Base-by-base conservation (phyloP, 30 jellyfish, hydroid and myxozoan genomes). In the Pelagia noctiluca region DNA sequence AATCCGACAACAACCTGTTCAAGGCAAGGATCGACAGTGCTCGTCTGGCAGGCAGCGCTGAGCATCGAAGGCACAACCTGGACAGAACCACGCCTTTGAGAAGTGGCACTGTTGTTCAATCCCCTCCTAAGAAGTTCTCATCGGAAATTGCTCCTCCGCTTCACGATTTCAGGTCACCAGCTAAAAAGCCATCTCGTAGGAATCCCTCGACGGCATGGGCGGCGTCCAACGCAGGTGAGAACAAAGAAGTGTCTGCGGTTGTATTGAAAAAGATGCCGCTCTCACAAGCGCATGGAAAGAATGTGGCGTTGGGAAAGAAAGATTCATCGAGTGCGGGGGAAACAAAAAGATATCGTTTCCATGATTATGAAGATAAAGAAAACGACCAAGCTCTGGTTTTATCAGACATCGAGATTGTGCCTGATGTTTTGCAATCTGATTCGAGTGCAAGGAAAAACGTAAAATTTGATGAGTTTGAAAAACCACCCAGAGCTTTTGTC, bases 11-110 rank as follows among this genome's bases (percentile, higher is more conserved):
- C 36, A 57, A 60, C 38, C 48, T 82, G 13, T 35, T 82, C 25
- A 82, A 82, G 54, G 92, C 86, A 1, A 48, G 96, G 10, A 26
- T 86, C 1, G 79, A 76, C 53, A 86, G 86, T 8, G 85, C 96
- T 2, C 90, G 96, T 35, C 69, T 86, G 18, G 60, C 37, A 22
- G 35, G 32, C 71, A 50, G 33, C 61, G 26, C 12, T 2, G 89
- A 86, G 10, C 89, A 76, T 65, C 71, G 96, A 19, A 82, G 96
- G n/a, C 96, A 86, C 46, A 64, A 86, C 32, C 75, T 86, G 34
- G 96, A 86, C 75, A 54, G 89, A 47, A 86, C 96, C 3, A 86
- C 96, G 22, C 96, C 96, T 8, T 8, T 38, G 25, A 73, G 82
- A 8, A 75, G 83, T 0, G 96, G 96, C 2, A 52, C 79, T 32